A percentile compares a stretch with the other conserved stretches of the same genome.
Conservation (phyloP, 2,797 vertebrate species). For the Peromyscus attwateri region DNA sequence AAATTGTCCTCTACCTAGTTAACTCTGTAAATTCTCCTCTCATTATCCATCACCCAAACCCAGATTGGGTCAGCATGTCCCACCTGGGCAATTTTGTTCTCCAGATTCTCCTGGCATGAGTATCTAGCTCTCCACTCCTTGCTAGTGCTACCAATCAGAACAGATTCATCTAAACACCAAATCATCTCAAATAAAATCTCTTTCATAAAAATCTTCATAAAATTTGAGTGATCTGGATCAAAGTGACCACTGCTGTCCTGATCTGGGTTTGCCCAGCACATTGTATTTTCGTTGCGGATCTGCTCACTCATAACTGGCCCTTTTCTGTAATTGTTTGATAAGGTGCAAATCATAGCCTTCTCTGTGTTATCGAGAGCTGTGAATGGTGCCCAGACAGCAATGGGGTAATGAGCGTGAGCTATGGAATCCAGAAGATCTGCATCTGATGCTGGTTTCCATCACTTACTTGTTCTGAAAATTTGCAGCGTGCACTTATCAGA, state of each 20-base stretch:
- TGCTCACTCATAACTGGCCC: not conserved
- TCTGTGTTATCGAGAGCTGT: accelerated
- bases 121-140: not conserved
- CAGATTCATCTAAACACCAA: not conserved
- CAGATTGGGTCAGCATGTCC: not conserved
- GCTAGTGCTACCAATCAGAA: not conserved
- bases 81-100: not conserved
- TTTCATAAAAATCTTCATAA: not conserved
- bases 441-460: not conserved
- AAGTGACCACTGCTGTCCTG: not conserved
- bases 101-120: not conserved
- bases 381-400: accelerated
- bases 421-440: not conserved
- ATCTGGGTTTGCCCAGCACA: not conserved
- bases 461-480: not conserved
- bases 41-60: not conserved
- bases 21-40: not conserved
- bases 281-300: accelerated
- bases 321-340: not conserved
- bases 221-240: not conserved
- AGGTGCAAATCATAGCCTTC: too few relatives aligned
- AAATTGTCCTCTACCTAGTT: not conserved
- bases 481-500: not conserved
- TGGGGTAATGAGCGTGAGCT: not conserved
- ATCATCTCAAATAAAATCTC: not conserved